Base-by-base conservation (phyloP, 1,140 invertebrate genomes). In the Diploscapter pachys region DNA sequence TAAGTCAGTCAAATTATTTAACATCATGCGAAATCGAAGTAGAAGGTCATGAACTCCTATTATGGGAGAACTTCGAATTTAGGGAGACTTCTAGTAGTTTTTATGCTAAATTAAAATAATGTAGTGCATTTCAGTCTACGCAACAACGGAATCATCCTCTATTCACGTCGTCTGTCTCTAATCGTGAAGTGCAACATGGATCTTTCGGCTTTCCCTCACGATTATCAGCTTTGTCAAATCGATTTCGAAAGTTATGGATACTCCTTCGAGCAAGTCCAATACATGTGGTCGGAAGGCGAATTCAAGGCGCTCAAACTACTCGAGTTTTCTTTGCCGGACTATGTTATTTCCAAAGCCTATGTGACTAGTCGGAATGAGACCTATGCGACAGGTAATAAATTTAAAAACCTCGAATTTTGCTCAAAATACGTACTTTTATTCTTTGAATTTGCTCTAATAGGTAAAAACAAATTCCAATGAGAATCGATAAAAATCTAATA, bases 101-200 rank as follows among this genome's bases (percentile, higher is more conserved):
- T 31, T 31, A 31, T 31, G 31, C 31, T 0, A 31, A 31, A 31
- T 31, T 31, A 31, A 31, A 31, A 31, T 31, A 31, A 31, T 31
- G 31, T 31, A 31, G 31, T 31, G 31, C 31, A 31, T 31, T 31
- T 31, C 31, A 31, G 31, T 31, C 70, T 81, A 48, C 68, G 76
- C 0, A 72, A 75, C 3, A 71, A 82, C 63, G 81, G 81, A 3
- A 71, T 72, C 50, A 72, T 81, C 8, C 71, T 81, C 53, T 81
- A 82, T 73, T 76, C 72, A 59, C 49, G 81, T 52, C 13, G 94
- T 89, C 90, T 96, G 88, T 96, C 94, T 80, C 95, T 96, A 85
- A 96, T 94, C 76, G 93, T 93, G 80, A 94, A 93, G 81, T 96
- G 94, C 89, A 93, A 94, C 50, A 96, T 96, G 93, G 93, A 96